A percentile compares a stretch with the other conserved stretches of the same genome.
phyloP scores from a whole-genome alignment of 2,888 invertebrate species.

The Aromia moschata region DNA sequence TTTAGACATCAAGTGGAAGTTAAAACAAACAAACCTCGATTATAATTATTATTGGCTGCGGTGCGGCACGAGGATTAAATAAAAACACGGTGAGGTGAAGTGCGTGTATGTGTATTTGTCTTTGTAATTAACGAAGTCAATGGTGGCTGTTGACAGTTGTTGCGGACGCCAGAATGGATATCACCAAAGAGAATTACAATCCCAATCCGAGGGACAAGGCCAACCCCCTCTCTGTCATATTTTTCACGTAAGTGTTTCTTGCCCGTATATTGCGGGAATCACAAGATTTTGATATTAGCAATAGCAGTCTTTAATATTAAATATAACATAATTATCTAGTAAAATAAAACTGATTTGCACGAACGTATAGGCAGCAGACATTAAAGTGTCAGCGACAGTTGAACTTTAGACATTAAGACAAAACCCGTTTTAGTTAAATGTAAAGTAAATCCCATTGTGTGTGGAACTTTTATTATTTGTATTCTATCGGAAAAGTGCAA shows the following conservation, averaged over 20 bases:
- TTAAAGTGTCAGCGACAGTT: no score
- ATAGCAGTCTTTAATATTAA: no score
- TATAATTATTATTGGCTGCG: slow-evolving; percentile 15
- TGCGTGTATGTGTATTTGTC: slow-evolving; percentile 6
- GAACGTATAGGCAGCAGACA: no score
- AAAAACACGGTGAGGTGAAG: slow-evolving; percentile 24
- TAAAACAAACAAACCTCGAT: slow-evolving; percentile 26
- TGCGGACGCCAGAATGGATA: slow-evolving; percentile 59
- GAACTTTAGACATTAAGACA: no score
- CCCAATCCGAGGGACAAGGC: slow-evolving; percentile 66
- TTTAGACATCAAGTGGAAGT: slow-evolving; percentile 23
- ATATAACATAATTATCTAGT: no score
- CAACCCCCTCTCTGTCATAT: slow-evolving; percentile 62
- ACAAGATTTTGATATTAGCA: no score
- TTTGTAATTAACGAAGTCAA: slow-evolving; percentile 20
- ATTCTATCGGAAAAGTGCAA: no score
- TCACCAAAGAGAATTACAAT: slow-evolving; percentile 63
- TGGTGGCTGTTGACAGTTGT: slow-evolving; percentile 19
- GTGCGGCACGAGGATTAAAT: slow-evolving; percentile 9
- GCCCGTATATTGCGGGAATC: no score
- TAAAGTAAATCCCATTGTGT: no score
- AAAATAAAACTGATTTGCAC: no score
- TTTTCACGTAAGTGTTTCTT: slow-evolving; percentile 65
- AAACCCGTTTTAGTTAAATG: no score
- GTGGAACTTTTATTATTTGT: no score